Evolutionary conservation across 2,113 vertebrate genomes (phyloP).

Genomic region (Crocuta crocuta): DNA sequence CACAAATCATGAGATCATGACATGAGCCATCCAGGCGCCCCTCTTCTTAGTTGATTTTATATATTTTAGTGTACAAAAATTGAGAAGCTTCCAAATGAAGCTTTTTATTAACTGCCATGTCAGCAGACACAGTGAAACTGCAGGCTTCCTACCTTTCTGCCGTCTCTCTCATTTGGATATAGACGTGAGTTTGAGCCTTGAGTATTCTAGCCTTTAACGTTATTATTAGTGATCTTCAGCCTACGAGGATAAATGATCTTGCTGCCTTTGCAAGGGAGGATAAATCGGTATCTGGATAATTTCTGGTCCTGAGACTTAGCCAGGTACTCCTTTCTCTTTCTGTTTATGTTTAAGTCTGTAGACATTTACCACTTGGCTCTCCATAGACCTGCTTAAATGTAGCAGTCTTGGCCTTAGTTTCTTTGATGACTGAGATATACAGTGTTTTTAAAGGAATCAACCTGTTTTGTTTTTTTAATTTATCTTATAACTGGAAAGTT

Average conservation of each 20-base stretch:
- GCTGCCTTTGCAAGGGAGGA: not conserved
- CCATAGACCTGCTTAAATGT: not conserved
- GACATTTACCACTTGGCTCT: not conserved
- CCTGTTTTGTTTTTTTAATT: no score
- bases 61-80: not conserved
- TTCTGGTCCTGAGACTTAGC: not conserved
- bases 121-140: not conserved
- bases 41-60: not conserved
- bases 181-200: not conserved
- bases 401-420: not conserved
- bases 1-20: no score
- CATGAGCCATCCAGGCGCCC: no score
- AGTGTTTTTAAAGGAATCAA: not conserved
- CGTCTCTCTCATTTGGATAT: not conserved
- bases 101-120: rapidly evolving
- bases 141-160: rapidly evolving
- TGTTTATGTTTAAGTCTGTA: not conserved
- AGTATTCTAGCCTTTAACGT: not conserved
- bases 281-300: no score
- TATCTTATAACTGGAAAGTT: not conserved
- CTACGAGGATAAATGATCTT: not conserved
- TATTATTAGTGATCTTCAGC: not conserved
- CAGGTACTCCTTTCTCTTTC: not conserved
- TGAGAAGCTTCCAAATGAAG: not conserved
- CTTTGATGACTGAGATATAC: not conserved